Evolutionary conservation across 2,888 invertebrate species (phyloP).

Genomic region (Sicus ferrugineus): DNA sequence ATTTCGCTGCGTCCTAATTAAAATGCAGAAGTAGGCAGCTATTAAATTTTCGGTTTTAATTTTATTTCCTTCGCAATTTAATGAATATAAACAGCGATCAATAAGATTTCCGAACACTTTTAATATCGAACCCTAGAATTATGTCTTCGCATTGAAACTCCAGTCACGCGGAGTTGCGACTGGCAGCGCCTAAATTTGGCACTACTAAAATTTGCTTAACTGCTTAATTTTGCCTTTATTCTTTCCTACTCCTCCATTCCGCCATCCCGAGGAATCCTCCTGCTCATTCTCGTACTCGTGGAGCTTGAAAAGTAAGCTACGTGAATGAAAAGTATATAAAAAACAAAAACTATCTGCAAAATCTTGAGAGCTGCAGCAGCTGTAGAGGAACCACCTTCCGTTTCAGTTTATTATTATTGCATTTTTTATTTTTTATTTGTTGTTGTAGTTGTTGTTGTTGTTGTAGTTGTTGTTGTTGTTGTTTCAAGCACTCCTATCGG

Average conservation of each 20-base stretch:
- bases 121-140: neutral
- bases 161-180: too few species aligned
- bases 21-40: too few species aligned
- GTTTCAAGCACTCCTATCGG: neutral
- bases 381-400: conserved; percentile 16
- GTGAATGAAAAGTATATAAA: neutral
- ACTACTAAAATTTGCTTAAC: neutral
- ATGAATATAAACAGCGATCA: too few species aligned
- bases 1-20: too few species aligned
- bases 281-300: too few species aligned
- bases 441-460: neutral
- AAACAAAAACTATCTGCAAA: neutral
- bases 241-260: neutral
- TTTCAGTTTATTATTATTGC: neutral
- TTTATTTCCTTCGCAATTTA: too few species aligned
- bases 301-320: neutral
- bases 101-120: neutral
- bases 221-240: neutral
- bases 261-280: neutral
- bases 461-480: neutral
- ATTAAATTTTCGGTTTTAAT: too few species aligned
- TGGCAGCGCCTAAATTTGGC: neutral
- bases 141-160: neutral
- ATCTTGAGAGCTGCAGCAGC: conserved; percentile 21
- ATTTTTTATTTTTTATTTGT: neutral